These are phyloP conservation scores for Sparidentex hasta DNA, from an alignment of 2,797 vertebrate genomes.

Conservation along the genomic window DNA sequence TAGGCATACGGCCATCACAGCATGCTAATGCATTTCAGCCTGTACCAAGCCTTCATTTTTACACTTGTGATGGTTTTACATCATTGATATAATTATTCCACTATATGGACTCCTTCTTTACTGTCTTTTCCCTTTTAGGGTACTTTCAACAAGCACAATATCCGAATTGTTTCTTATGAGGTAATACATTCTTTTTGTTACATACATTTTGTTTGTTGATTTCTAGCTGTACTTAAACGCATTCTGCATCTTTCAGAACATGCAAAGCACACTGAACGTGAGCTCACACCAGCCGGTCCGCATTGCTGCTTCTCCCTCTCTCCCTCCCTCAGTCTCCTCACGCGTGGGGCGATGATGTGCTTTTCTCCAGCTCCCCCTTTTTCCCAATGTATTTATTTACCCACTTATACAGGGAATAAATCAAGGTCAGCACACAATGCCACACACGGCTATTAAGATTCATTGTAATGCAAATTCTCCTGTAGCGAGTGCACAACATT, in stretches of 20 bases:
- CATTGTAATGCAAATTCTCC: conserved; percentile 86
- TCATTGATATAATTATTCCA: conserved; percentile 4
- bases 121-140: neutral
- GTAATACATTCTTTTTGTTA: conserved; percentile 2
- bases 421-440: conserved; percentile 85
- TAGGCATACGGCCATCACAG: neutral
- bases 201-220: neutral
- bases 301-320: neutral
- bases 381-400: conserved; percentile 80
- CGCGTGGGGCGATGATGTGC: conserved; percentile 56
- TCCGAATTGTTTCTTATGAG: neutral
- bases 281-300: conserved; percentile 28
- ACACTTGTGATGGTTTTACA: neutral
- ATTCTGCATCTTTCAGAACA: too few relatives aligned
- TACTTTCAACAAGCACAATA: neutral
- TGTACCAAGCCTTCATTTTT: neutral
- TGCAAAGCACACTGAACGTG: neutral
- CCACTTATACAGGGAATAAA: conserved; percentile 82
- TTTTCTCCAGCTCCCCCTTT: conserved; percentile 40
- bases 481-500: conserved; percentile 62
- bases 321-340: conserved; percentile 61
- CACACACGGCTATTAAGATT: conserved; percentile 83
- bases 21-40: conserved; percentile 15
- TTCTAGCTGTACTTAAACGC: neutral
- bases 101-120: neutral